phyloP scores from a whole-genome alignment of 2,797 vertebrate genomes.

The Sibirionetta formosa region DNA sequence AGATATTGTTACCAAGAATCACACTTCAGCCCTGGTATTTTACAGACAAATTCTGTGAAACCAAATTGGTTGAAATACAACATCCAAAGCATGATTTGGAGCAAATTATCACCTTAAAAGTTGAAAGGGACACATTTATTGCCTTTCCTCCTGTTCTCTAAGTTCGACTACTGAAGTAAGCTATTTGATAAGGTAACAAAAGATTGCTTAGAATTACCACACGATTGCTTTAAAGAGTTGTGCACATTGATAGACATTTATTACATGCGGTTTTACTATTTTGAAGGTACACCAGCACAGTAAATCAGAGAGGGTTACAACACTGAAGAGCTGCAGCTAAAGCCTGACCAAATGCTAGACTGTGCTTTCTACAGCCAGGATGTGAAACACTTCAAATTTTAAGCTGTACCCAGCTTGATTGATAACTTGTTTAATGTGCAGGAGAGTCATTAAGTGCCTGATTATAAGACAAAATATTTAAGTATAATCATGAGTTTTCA shows the following conservation, averaged over 20 bases:
- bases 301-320: not conserved
- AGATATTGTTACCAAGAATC: not conserved
- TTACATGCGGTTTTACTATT: not conserved
- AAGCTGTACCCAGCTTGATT: not conserved
- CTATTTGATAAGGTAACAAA: not conserved
- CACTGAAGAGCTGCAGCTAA: not conserved
- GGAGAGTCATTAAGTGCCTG: not conserved
- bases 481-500: rapidly evolving
- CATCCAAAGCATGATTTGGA: not conserved
- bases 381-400: not conserved
- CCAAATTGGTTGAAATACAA: not conserved
- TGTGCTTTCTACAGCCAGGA: not conserved
- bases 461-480: not conserved
- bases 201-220: not conserved
- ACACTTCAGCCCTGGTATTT: not conserved
- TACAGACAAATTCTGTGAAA: not conserved
- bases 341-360: not conserved
- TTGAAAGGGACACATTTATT: not conserved
- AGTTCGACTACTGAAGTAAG: not conserved
- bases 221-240: not conserved
- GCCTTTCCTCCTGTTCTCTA: not conserved
- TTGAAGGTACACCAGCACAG: not conserved
- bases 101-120: not conserved
- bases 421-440: not conserved
- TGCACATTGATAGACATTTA: not conserved